These are phyloP conservation scores for Papilio dardanus DNA, from an alignment of 1,140 invertebrate species.

Conservation along the genomic window DNA sequence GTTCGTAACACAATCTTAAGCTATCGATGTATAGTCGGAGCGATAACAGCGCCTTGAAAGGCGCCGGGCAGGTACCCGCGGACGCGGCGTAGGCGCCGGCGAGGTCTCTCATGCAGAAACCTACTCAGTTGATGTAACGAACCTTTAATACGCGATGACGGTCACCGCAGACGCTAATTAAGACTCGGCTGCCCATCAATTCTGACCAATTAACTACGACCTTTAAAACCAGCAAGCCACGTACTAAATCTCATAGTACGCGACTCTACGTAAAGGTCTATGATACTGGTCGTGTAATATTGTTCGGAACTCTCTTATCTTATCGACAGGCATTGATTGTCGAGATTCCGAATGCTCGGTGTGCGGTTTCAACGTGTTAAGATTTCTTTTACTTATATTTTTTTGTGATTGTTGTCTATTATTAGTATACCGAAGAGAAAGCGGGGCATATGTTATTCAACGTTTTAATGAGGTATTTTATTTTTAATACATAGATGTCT, in stretches of 20 bases:
- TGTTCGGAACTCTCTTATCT: conserved; percentile 62
- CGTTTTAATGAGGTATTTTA: conserved; percentile 24
- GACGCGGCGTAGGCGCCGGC: conserved; percentile 61
- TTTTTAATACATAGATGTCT: conserved; percentile 12
- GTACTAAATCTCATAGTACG: background rate
- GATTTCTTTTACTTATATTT: conserved; percentile 39
- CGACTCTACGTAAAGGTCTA: conserved; percentile 39
- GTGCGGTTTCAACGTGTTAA: conserved; percentile 66
- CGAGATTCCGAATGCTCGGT: conserved; percentile 69
- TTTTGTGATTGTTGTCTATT: conserved; percentile 39
- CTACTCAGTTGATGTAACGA: conserved; percentile 73
- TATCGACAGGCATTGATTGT: conserved; percentile 73
- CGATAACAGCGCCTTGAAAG: conserved; percentile 68
- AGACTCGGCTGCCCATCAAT: conserved; percentile 55
- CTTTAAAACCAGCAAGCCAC: conserved; percentile 7
- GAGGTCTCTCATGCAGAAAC: conserved; percentile 69
- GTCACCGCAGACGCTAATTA: conserved; percentile 75
- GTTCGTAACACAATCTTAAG: conserved; percentile 63
- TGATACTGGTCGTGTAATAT: conserved; percentile 42
- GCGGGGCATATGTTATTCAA: background rate
- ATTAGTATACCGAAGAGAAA: conserved; percentile 28
- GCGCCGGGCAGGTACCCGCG: conserved; percentile 54
- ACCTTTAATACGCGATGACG: conserved; percentile 72
- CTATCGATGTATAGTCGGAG: conserved; percentile 39
- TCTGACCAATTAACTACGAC: conserved; percentile 44